Percentiles rank a stretch among this genome's conserved stretches.
phyloP scores from a whole-genome alignment of 2,113 vertebrate species.

The Silurus asotus region DNA sequence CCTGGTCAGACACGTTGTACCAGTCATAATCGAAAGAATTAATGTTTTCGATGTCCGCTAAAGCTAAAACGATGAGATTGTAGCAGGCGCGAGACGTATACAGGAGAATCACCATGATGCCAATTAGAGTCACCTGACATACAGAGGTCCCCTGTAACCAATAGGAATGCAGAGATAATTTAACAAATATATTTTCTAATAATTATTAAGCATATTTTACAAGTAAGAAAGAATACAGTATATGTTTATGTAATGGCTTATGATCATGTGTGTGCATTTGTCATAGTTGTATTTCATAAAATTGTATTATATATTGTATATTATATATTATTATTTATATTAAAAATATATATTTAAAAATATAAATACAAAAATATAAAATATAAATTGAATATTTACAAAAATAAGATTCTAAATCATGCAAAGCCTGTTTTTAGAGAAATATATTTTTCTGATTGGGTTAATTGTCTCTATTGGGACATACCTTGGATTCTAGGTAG shows the following conservation, averaged over 20 bases:
- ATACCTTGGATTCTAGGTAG: conserved; percentile 88
- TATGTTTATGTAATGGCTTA: background rate
- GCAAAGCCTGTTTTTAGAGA: background rate
- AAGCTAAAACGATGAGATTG: conserved; percentile 87
- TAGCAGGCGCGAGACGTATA: conserved; percentile 95
- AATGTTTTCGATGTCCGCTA: conserved; percentile 82
- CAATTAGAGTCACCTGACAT: conserved; percentile 89
- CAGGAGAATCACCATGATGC: conserved; percentile 87
- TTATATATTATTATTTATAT: background rate
- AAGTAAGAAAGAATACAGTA: background rate
- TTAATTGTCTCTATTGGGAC: background rate
- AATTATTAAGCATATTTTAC: background rate
- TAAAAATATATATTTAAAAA: too few relatives aligned
- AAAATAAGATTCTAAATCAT: background rate
- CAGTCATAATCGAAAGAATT: conserved; percentile 96
- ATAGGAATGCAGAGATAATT: background rate
- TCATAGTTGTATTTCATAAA: background rate
- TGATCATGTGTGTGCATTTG: background rate
- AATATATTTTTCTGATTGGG: background rate
- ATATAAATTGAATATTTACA: too few relatives aligned
- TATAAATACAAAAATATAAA: too few relatives aligned
- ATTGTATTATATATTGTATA: background rate
- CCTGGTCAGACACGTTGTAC: conserved; percentile 99
- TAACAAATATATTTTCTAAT: background rate
- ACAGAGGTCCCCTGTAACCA: conserved; percentile 88